Percentiles rank a stretch among this genome's conserved stretches.
phyloP scores from a whole-genome alignment of 1,140 invertebrate species.

The Zaprionus camerounensis region DNA sequence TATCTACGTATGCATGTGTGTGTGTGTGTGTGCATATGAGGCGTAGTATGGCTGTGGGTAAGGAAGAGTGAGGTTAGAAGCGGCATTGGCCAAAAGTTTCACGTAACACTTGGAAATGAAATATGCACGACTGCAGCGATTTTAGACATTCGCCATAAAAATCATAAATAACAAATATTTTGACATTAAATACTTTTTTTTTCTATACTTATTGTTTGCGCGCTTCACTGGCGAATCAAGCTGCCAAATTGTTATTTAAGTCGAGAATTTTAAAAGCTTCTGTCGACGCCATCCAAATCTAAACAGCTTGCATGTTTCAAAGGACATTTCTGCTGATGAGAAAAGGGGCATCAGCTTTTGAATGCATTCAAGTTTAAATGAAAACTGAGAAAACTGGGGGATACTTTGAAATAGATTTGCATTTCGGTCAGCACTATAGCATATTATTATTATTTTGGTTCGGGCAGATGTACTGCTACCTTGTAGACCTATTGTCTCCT shows the following conservation, averaged over 20 bases:
- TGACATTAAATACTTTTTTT: conserved; percentile 39
- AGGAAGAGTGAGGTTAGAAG: neutral
- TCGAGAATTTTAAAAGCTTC: neutral
- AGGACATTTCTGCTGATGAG: too few relatives aligned
- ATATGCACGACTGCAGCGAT: conserved; percentile 71
- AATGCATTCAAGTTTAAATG: too few relatives aligned
- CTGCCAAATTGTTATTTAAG: conserved; percentile 27
- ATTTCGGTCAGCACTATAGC: too few relatives aligned
- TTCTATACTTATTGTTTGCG: neutral
- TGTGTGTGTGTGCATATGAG: neutral
- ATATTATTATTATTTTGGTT: too few relatives aligned
- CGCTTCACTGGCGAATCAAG: conserved; percentile 1
- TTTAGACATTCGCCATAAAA: conserved; percentile 58
- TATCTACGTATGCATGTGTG: neutral
- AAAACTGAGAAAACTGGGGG: too few relatives aligned
- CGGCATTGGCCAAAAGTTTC: conserved; percentile 52
- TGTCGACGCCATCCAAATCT: too few relatives aligned
- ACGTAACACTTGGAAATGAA: conserved; percentile 65
- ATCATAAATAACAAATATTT: conserved; percentile 64
- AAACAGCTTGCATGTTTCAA: too few relatives aligned
- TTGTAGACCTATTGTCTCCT: too few relatives aligned
- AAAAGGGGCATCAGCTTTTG: too few relatives aligned
- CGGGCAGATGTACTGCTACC: too few relatives aligned
- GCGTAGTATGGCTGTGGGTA: too few relatives aligned
- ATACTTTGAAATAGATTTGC: too few relatives aligned